phyloP scores from a whole-genome alignment of 2,888 invertebrate genomes.

The Invenusta paracnida region DNA sequence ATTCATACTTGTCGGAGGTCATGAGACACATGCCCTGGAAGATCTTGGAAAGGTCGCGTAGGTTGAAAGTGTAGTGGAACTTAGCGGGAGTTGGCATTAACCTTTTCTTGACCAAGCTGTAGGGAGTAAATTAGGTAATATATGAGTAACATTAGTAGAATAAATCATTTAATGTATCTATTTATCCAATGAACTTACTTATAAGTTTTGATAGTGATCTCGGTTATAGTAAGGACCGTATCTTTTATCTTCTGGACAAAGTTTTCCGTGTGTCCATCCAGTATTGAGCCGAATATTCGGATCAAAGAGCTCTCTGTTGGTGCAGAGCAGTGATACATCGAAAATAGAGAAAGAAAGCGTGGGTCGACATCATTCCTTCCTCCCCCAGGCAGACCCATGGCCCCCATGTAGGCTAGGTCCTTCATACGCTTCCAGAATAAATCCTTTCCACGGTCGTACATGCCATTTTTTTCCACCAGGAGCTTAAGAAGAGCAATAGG shows the following conservation, averaged over 20 bases:
- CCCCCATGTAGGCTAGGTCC: slow-evolving; percentile 43
- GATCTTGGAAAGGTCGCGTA: slow-evolving; percentile 43
- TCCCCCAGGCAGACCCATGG: slow-evolving; percentile 44
- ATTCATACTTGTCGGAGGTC: slow-evolving; percentile 27
- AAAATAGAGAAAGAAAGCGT: slow-evolving; percentile 44
- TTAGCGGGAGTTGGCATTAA: slow-evolving; percentile 44
- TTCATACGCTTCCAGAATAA: slow-evolving; percentile 44
- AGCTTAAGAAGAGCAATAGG: slow-evolving; percentile 44
- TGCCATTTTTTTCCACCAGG: slow-evolving; percentile 42
- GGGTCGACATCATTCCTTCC: slow-evolving; percentile 45
- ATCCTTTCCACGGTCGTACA: slow-evolving; percentile 45
- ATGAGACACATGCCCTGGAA: slow-evolving; percentile 43
- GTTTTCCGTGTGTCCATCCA: slow-evolving; percentile 37
- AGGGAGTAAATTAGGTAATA: too few species aligned
- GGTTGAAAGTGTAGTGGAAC: slow-evolving; percentile 44
- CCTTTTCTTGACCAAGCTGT: slow-evolving; percentile 25
- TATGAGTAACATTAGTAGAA: too few species aligned
- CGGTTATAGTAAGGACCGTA: slow-evolving; percentile 34
- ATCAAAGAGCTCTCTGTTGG: slow-evolving; percentile 39
- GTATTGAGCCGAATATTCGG: slow-evolving; percentile 44
- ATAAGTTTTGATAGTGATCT: slow-evolving; percentile 43
- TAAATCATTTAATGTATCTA: too few species aligned
- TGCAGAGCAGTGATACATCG: slow-evolving; percentile 39
- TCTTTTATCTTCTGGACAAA: slow-evolving; percentile 38
- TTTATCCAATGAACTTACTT: too few species aligned